Conservation (phyloP, 2,888 invertebrate species). For the Erebia palarica region DNA sequence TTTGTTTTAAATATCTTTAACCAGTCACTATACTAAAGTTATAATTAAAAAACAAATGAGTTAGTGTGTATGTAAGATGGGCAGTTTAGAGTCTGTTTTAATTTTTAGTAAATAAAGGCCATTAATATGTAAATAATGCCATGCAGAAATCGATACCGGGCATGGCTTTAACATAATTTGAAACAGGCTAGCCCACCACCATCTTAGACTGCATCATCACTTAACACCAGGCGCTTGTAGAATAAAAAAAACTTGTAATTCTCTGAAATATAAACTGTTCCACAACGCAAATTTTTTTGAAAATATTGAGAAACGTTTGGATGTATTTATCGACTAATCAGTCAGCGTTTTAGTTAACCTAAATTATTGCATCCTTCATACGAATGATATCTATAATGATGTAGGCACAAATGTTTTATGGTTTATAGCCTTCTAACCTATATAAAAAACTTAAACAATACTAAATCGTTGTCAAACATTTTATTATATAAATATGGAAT, state of each 20-base stretch:
- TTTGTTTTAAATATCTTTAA: background rate
- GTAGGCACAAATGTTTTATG: conserved; percentile 3
- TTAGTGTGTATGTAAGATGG: background rate
- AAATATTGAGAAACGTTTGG: background rate
- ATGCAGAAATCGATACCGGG: too few species aligned
- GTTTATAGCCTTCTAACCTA: background rate
- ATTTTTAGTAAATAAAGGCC: too few species aligned
- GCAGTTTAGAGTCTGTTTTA: background rate
- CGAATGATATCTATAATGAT: background rate
- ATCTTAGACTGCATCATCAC: too few species aligned
- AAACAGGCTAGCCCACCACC: too few species aligned
- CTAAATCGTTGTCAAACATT: conserved; percentile 17
- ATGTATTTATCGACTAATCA: background rate
- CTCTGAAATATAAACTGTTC: too few species aligned
- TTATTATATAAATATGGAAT: conserved; percentile 39
- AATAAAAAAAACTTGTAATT: too few species aligned
- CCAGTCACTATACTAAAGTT: background rate
- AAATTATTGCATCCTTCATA: background rate
- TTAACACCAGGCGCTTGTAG: too few species aligned
- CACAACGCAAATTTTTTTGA: too few species aligned
- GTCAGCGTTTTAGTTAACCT: background rate
- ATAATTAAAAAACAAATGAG: background rate
- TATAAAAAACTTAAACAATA: background rate
- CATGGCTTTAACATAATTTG: too few species aligned
- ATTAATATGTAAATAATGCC: too few species aligned